These are phyloP conservation scores for Cotesia congregata DNA, from an alignment of 2,888 invertebrate genomes.

Conservation along the genomic window DNA sequence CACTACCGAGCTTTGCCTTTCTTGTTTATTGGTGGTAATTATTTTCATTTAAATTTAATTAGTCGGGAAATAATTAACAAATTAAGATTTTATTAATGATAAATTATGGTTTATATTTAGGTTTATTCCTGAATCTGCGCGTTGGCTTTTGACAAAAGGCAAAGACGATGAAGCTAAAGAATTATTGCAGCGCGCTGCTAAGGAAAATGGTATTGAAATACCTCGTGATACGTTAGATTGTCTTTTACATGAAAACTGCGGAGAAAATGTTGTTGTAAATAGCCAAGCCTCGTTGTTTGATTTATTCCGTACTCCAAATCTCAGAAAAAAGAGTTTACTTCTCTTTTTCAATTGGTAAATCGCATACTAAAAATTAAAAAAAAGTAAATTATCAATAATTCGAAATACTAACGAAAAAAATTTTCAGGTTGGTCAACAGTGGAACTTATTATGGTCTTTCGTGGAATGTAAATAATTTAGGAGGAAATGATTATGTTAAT, in stretches of 20 bases:
- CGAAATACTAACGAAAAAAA: slow-evolving; percentile 32
- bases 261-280: slow-evolving; percentile 60
- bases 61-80: not conserved
- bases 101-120: slow-evolving; percentile 54
- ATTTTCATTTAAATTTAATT: not conserved
- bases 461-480: slow-evolving; percentile 81
- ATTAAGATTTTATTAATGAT: slow-evolving; percentile 1
- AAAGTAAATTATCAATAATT: slow-evolving; percentile 13
- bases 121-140: slow-evolving; percentile 82
- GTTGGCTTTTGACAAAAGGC: slow-evolving; percentile 80
- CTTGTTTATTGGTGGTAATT: slow-evolving; percentile 79
- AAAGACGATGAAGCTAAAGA: slow-evolving; percentile 76
- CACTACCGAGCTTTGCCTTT: slow-evolving; percentile 78
- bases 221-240: slow-evolving; percentile 72
- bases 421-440: slow-evolving; percentile 78
- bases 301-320: slow-evolving; percentile 76
- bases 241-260: slow-evolving; percentile 71
- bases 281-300: slow-evolving; percentile 74
- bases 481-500: slow-evolving; percentile 81
- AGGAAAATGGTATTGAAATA: slow-evolving; percentile 76
- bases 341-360: slow-evolving; percentile 82
- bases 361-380: slow-evolving; percentile 22
- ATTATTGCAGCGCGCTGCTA: slow-evolving; percentile 76
- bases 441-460: slow-evolving; percentile 85
- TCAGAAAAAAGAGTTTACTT: slow-evolving; percentile 77